Evolutionary conservation across 2,113 vertebrate genomes (phyloP), one percentile per base, ranked within the genome.

Genomic region (Alosa alosa): DNA sequence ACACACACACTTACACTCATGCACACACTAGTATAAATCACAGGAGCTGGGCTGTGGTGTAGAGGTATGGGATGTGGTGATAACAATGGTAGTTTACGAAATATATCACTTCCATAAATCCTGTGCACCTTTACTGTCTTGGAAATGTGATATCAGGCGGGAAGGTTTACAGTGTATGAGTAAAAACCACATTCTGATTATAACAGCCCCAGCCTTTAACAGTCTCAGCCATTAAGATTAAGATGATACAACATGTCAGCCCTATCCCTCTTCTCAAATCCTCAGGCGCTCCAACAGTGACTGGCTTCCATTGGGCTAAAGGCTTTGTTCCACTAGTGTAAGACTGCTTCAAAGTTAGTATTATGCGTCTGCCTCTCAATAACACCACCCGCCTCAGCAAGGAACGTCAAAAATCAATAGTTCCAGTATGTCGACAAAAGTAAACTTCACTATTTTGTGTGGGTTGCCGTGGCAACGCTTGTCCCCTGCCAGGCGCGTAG

Each of bases 21-120:
- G 17, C 39, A 49, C 46, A 55, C 17, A 86, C 39, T 41, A 22
- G 83, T 9, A 50, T 4, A 60, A 45, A 64, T 45, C 86, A 85
- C 82, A 84, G 82, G 84, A 72, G 83, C 75, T 81, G 52, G 31
- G 82, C 84, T 60, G 78, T 83, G 31, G 83, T 86, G 87, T 85
- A 90, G 88, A 88, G 88, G 88, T 88, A 86, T 88, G 85, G 85
- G 90, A 88, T 86, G 86, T 82, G 90, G 64, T 78, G 84, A 81
- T 49, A 78, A 78, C 36, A 39, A 39, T 36, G 72, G 72, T 78
- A 78, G 25, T 15, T 78, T 78, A 41, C 31, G 60, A 86, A 92
- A 91, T 93, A 92, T 88, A 92, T 93, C 90, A 91, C 87, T 88
- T 85, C 92, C 92, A 95, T 92, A 89, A 89, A 85, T 91, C 91